Evolutionary conservation across 2,113 vertebrate genomes (phyloP).

Genomic region (Gallinago paraguaiae): DNA sequence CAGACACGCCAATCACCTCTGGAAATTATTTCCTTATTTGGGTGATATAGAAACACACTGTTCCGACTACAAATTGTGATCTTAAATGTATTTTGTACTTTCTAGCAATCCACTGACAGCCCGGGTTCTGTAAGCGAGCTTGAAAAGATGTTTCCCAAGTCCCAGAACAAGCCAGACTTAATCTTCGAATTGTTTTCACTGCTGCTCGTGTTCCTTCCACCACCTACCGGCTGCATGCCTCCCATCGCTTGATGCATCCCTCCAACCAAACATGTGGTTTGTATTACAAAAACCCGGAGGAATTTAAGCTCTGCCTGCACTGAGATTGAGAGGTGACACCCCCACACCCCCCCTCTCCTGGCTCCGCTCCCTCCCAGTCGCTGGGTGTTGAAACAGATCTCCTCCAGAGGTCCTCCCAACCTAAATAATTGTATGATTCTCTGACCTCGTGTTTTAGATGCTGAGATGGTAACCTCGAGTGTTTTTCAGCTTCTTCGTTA

Average conservation of each 20-base stretch:
- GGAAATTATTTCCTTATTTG: background rate
- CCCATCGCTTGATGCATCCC: background rate
- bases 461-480: background rate
- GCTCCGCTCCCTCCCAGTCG: background rate
- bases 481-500: background rate
- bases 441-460: background rate
- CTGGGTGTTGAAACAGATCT: background rate
- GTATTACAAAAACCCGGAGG: background rate
- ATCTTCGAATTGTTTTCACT: background rate
- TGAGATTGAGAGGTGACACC: background rate
- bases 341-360: background rate
- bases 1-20: background rate
- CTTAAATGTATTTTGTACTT: background rate
- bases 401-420: slow-evolving; percentile 63
- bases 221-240: background rate
- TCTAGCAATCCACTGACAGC: background rate
- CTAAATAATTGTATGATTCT: background rate
- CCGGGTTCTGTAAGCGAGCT: background rate
- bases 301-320: background rate
- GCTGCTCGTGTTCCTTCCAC: background rate
- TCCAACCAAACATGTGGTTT: background rate
- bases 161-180: background rate
- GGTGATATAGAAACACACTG: background rate
- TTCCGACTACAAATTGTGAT: background rate
- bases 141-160: background rate